Evolutionary conservation across 1,140 invertebrate species (phyloP).

Genomic region (Drosophila leontia): DNA sequence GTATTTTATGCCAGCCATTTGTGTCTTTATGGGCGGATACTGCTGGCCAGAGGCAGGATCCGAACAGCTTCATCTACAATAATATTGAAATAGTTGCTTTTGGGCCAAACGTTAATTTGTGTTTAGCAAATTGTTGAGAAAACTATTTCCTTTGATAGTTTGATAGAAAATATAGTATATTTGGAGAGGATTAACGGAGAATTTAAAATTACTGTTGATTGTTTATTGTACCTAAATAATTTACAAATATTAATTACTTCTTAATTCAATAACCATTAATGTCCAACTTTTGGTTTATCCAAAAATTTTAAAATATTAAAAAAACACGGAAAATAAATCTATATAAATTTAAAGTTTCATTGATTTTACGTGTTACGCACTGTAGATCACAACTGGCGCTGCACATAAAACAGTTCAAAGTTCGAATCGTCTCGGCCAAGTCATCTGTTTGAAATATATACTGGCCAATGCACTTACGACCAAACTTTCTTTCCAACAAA

Average conservation of each 20-base stretch:
- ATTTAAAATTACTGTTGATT: too few species aligned
- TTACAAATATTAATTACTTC: too few species aligned
- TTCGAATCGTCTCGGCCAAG: neutral
- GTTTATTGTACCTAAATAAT: too few species aligned
- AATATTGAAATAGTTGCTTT: constrained; percentile 30
- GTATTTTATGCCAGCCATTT: constrained; percentile 65
- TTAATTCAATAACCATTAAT: too few species aligned
- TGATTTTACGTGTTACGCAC: neutral
- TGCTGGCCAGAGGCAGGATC: neutral
- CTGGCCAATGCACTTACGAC: constrained; percentile 55
- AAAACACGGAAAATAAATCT: too few species aligned
- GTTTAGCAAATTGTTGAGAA: constrained; percentile 19
- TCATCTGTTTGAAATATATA: constrained; percentile 20
- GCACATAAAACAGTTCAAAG: constrained; percentile 13
- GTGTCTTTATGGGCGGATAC: constrained; percentile 37
- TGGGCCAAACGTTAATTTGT: constrained; percentile 17
- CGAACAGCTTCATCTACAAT: constrained; percentile 29
- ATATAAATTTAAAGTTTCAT: neutral
- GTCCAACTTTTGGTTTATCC: too few species aligned
- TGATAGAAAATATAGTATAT: too few species aligned
- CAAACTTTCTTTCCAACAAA: constrained; percentile 31
- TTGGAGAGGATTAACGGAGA: neutral
- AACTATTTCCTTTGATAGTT: neutral
- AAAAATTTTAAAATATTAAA: too few species aligned
- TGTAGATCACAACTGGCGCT: neutral